phyloP scores from a whole-genome alignment of 2,113 vertebrate genomes.

The Bujurquina vittata region DNA sequence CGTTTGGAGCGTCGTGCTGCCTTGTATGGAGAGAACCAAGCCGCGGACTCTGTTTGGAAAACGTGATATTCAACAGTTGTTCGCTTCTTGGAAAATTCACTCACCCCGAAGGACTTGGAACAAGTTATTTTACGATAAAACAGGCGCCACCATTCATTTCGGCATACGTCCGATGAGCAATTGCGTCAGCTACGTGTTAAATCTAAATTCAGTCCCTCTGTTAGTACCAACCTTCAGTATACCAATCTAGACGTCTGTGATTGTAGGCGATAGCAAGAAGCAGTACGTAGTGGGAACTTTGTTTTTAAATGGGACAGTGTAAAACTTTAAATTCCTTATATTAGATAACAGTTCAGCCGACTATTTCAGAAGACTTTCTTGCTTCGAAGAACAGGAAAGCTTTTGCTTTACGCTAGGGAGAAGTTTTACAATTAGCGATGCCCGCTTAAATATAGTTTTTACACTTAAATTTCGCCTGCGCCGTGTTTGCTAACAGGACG shows the following conservation, averaged over 20 bases:
- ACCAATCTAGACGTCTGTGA: not conserved
- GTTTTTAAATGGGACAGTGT: constrained; percentile 5
- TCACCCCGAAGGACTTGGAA: not conserved
- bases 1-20: constrained; percentile 26
- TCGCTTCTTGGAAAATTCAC: constrained; percentile 2
- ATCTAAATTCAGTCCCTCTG: not conserved
- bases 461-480: constrained; percentile 11
- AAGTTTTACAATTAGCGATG: not conserved
- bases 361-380: not conserved
- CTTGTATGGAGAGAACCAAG: constrained; percentile 12
- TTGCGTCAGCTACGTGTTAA: not conserved
- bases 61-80: constrained; percentile 17
- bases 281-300: not conserved
- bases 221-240: not conserved
- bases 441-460: constrained; percentile 15
- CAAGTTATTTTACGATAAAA: not conserved
- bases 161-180: not conserved
- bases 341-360: constrained; percentile 19
- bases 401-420: not conserved
- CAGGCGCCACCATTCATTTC: not conserved
- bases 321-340: not conserved
- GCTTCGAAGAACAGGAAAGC: not conserved
- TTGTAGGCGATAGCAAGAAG: not conserved
- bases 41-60: constrained; percentile 16
- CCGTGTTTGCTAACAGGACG: not conserved